These are phyloP conservation scores for Echinops telfairi DNA, from an alignment of 2,113 vertebrate genomes.

Conservation along the genomic window DNA sequence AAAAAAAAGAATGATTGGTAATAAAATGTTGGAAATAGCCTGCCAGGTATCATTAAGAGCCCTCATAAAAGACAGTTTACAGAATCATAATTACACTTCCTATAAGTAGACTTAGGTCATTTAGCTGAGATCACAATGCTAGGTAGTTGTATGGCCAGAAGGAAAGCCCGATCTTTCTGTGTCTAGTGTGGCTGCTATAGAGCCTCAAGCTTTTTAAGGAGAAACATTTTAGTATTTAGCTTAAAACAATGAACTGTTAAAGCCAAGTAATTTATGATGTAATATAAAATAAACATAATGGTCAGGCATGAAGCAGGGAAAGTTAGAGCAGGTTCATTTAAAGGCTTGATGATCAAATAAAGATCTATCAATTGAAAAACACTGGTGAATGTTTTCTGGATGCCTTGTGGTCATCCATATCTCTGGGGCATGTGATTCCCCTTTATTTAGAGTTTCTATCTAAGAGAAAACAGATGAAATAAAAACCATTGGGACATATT, in stretches of 20 bases:
- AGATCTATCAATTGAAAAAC: rapidly evolving
- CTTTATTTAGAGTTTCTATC: rapidly evolving
- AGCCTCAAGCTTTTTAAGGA: background rate
- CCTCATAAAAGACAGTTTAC: conserved; percentile 34
- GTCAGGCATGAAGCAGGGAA: background rate
- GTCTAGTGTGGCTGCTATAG: background rate
- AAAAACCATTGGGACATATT: background rate
- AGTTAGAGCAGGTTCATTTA: too few species aligned
- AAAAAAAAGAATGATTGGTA: background rate
- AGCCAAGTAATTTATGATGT: background rate
- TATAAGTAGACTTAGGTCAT: too few species aligned
- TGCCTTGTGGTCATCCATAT: background rate
- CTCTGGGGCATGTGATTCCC: background rate
- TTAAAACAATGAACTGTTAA: background rate
- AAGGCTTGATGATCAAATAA: background rate
- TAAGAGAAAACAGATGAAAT: background rate
- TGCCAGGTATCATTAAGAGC: background rate
- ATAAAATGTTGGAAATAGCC: background rate
- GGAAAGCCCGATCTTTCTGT: rapidly evolving
- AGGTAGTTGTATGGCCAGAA: rapidly evolving
- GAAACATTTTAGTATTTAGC: background rate
- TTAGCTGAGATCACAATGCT: background rate
- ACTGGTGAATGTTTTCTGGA: background rate
- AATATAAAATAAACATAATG: background rate
- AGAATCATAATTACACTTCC: background rate